Conservation (phyloP, 92 coral and sea anemone species). For the Plumapathes pennacea region DNA sequence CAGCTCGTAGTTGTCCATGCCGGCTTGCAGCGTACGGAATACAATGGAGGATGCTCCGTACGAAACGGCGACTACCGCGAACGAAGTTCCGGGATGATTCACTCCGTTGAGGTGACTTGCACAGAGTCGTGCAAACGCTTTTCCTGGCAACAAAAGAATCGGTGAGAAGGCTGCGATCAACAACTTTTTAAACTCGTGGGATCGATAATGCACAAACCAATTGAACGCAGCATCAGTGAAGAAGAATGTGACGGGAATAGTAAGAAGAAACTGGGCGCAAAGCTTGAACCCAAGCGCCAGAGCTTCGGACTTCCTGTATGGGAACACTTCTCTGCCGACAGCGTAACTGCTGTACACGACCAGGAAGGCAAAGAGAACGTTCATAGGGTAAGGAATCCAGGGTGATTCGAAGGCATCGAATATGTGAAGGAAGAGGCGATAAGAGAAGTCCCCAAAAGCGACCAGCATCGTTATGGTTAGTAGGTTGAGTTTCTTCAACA, state of each 20-base stretch:
- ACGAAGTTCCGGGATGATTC: conserved; percentile 22
- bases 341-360: background rate
- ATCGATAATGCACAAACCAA: conserved; percentile 12
- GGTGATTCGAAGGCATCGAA: conserved; percentile 9
- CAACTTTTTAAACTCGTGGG: background rate
- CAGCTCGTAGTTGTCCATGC: conserved; percentile 3
- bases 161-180: background rate
- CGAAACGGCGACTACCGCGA: conserved; percentile 9
- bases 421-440: conserved; percentile 12
- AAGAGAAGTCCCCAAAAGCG: conserved; percentile 8
- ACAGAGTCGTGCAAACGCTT: conserved; percentile 7
- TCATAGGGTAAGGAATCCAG: conserved; percentile 23
- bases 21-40: conserved; percentile 23
- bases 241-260: background rate
- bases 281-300: conserved; percentile 9
- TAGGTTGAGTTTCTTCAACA: conserved; percentile 15
- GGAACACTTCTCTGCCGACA: conserved; percentile 1
- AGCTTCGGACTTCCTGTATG: background rate
- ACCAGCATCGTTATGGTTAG: conserved; percentile 6
- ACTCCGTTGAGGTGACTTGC: conserved; percentile 4
- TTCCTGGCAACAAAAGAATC: background rate
- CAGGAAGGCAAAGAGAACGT: background rate
- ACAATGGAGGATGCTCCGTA: conserved; percentile 4
- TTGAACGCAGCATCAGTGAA: background rate
- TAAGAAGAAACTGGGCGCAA: conserved; percentile 6